Base-by-base conservation (phyloP, 2,888 invertebrate species). In the Trachelus troglodyta region DNA sequence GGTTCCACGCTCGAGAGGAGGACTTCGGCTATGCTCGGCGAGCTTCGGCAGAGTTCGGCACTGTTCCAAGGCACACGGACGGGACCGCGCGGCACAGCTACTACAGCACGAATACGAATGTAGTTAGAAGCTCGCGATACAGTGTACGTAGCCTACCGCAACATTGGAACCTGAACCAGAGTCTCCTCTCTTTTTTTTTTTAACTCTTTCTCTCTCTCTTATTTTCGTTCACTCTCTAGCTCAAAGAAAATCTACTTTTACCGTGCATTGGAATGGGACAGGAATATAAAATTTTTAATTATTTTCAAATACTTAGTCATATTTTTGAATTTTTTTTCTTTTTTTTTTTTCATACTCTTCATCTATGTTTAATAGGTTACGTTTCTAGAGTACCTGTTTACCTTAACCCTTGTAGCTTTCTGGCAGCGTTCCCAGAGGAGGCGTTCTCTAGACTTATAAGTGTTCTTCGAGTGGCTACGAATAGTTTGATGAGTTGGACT, bases 11-110 rank as follows among this genome's bases (percentile, higher is more conserved):
- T 94, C 92, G 91, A 88, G 92, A 92, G 91, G 92, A 92, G 93
- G 93, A 93, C 33, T 93, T 92, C 88, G 93, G 93, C 92, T 92
- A 23, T 9, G 92, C 92, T 93, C 91, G 92, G 93, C 92, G 92
- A 92, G 91, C 92, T 90, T 93, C 93, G 93, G 93, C 90, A 82
- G 88, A 81, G 80, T 83, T 88, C 91, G 90, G 86, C 85, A 84
- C 83, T 84, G 81, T 90, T 91, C 90, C 84, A 83, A 83, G 82
- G 80, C 80, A 80, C 80, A 81, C 79, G 80, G 85, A 85, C 80
- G 78, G 76, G 76, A 76, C 9, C 79, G 79, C 71, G 78, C 80
- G 80, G 81, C 87, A 87, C 88, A 82, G 85, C 83, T 84, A 85
- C 88, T 88, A 88, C 88, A 82, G 87, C 87, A 92, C 92, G 90